Base-by-base conservation (phyloP, 1,140 invertebrate genomes). In the Diabrotica virgifera region DNA sequence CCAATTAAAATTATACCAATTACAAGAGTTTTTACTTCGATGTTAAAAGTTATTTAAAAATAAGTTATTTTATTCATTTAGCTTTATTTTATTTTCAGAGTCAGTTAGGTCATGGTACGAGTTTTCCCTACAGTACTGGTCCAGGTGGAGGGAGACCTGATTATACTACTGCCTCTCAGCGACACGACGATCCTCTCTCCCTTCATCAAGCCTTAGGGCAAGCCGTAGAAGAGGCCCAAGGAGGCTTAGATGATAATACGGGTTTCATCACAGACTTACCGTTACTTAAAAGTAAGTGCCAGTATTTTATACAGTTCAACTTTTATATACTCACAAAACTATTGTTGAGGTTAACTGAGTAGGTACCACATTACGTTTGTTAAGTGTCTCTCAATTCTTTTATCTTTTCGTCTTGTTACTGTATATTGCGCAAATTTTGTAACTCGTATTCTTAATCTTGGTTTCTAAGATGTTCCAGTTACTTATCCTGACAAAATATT, bases 201-300 rank as follows among this genome's bases (percentile, higher is more conserved):
- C 74, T 88, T 37, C 87, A 88, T 70, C 86, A 88, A 75, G 87
- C 86, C 5, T 74, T 88, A 13, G 85, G 87, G 65, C 85, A 86
- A 66, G 85, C 87, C 5, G 87, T 92, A 38, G 91, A 93, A 72
- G 89, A 90, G 74, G 86, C 84, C 59, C 85, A 87, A 82, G 86
- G 90, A 69, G 90, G 89, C 67, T 87, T 93, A 76, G 92, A 93
- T 77, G 91, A 94, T 73, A 89, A 88, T 69, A 88, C 88, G 63
- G 89, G 89, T 13, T 94, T 93, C 79, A 94, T 94, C 84, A 91
- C 90, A 68, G 91, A 94, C 75, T 82, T 94, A 77, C 91, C 92
- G 67, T 83, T 94, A 69, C 83, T 94, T 71, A 94, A 93, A 89
- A 92, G 92, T 94, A 82, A 91, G 90, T 90, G 67, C 14, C 38